phyloP scores from a whole-genome alignment of 2,113 vertebrate species.

The Pardalotus punctatus region DNA sequence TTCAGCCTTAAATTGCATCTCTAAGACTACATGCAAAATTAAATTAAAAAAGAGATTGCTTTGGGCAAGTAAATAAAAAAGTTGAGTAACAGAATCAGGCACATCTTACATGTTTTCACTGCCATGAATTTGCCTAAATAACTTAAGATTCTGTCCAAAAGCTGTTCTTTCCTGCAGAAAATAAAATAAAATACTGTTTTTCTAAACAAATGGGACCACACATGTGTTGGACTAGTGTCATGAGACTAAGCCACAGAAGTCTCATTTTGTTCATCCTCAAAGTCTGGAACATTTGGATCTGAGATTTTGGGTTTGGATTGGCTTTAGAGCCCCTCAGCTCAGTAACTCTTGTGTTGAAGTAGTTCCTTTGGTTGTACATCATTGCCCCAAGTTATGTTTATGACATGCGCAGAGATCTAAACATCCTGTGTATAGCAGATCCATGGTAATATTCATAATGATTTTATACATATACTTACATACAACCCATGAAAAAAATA shows the following conservation, averaged over 20 bases:
- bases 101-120: not conserved
- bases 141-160: not conserved
- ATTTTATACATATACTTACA: not conserved
- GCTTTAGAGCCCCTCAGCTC: not conserved
- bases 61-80: conserved; percentile 10
- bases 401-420: not conserved
- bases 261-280: not conserved
- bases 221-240: not conserved
- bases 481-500: not conserved
- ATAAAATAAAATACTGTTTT: not conserved
- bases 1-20: not conserved
- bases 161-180: conserved; percentile 11
- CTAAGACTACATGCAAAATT: not conserved
- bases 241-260: not conserved
- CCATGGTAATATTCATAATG: not conserved
- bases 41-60: not conserved
- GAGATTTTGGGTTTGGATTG: not conserved
- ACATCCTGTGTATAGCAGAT: not conserved
- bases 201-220: conserved; percentile 18
- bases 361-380: not conserved
- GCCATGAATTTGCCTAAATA: conserved; percentile 8
- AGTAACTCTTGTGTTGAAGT: not conserved
- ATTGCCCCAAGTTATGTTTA: not conserved
- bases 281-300: not conserved
- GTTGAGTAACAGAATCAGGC: not conserved